A percentile compares a stretch with the other conserved stretches of the same genome.
phyloP scores from a whole-genome alignment of 37 sponge, comb jelly and placozoan genomes.

The Chondrilla cf. caribensis region DNA sequence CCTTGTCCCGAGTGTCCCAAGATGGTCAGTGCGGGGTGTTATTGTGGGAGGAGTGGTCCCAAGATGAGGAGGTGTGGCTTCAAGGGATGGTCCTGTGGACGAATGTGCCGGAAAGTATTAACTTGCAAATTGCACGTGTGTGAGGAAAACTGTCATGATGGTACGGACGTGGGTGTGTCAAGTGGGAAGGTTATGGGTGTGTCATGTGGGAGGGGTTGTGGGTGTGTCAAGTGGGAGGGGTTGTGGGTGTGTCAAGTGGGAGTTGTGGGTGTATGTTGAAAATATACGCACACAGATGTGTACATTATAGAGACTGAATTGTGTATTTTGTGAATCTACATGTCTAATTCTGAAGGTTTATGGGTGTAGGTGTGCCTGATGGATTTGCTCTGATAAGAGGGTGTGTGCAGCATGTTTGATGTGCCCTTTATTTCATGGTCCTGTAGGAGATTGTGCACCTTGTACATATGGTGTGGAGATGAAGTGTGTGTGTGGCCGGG shows the following conservation, averaged over 20 bases:
- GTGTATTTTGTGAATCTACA: too few relatives aligned
- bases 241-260: not conserved
- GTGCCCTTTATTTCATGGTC: too few relatives aligned
- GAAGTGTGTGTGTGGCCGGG: constrained; percentile 77
- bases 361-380: too few relatives aligned
- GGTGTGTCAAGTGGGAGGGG: not conserved
- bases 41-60: constrained; percentile 61
- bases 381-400: too few relatives aligned
- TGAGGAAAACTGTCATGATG: constrained; percentile 75
- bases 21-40: constrained; percentile 58
- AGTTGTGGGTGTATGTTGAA: too few relatives aligned
- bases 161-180: constrained; percentile 22
- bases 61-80: constrained; percentile 72
- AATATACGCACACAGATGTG: too few relatives aligned
- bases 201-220: not conserved
- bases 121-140: constrained; percentile 78
- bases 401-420: too few relatives aligned
- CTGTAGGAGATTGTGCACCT: constrained; percentile 70
- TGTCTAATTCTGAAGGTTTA: too few relatives aligned
- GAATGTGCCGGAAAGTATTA: constrained; percentile 60
- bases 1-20: constrained; percentile 96
- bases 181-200: too few relatives aligned
- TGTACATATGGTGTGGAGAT: constrained; percentile 49
- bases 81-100: constrained; percentile 84
- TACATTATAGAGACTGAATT: too few relatives aligned